Evolutionary conservation across 37 sponge, comb jelly and placozoan species (phyloP), one percentile per base, ranked within the genome.

Genomic region (Aplysina aerophoba): DNA sequence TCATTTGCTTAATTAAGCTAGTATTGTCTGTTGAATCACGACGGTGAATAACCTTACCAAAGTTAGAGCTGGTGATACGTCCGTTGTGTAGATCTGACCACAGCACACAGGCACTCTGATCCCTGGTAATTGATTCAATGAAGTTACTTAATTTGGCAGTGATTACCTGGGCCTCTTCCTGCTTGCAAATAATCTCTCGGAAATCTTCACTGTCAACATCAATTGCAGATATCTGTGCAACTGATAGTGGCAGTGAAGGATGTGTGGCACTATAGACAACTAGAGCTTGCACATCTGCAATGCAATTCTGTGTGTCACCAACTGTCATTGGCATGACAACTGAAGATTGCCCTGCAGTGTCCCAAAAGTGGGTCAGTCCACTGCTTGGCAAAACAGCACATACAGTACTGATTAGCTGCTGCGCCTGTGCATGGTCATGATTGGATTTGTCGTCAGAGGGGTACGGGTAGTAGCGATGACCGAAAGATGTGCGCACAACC

Each of bases 1-100:
- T 67, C 13, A 67, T 67, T 14, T 28, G 69, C 69, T 28, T 21
- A 25, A 24, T 21, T 14, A 67, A 25, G 28, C 69, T n/a, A 25
- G 69, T 28, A 67, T 21, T 21, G n/a, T 67, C 28, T 22, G 69
- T 67, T 21, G 27, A 25, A 14, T 67, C 69, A 21, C 28, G 22
- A 25, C 69, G 15, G 14, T 67, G 69, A 21, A 67, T n/a, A 24
- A 67, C n/a, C n/a, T 67, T 28, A 67, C 69, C 69, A 67, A 67
- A 16, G 14, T 14, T 24, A 28, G 69, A 67, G 28, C 69, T 67
- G 22, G 69, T 67, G 28, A 67, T 67, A 14, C 69, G 28, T n/a
- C 69, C 69, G n/a, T 67, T 67, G 69, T 67, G 69, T 28, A 67
- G 69, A 67, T 25, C 27, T 28, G 14, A 25, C 69, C 69, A 67